phyloP scores from a whole-genome alignment of 2,797 vertebrate genomes.

The Pachyuromys duprasi region DNA sequence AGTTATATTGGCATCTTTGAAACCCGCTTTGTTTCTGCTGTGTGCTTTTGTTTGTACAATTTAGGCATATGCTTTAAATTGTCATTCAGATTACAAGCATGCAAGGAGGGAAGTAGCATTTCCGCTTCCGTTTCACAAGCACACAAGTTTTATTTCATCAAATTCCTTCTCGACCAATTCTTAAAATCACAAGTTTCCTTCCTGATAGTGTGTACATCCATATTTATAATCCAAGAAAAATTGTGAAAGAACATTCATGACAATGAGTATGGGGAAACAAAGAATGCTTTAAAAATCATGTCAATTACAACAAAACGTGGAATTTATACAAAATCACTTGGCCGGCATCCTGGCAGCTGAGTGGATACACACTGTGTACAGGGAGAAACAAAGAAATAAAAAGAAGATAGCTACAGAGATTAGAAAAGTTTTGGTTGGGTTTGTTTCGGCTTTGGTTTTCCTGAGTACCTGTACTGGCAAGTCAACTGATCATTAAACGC shows the following conservation, averaged over 20 bases:
- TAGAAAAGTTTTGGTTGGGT: slow-evolving; percentile 43
- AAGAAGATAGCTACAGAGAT: background rate
- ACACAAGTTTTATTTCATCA: slow-evolving; percentile 32
- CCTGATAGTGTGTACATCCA: background rate
- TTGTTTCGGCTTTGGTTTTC: slow-evolving; percentile 26
- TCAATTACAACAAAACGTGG: background rate
- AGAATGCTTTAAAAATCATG: slow-evolving; percentile 12
- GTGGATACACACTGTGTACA: slow-evolving; percentile 14
- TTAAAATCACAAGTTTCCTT: slow-evolving; percentile 61
- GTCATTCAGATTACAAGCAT: slow-evolving; percentile 68
- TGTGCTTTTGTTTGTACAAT: slow-evolving; percentile 78
- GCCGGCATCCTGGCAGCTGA: slow-evolving; percentile 35
- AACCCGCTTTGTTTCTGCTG: slow-evolving; percentile 78
- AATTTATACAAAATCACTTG: slow-evolving; percentile 61
- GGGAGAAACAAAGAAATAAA: slow-evolving; percentile 36
- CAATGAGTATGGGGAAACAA: slow-evolving; percentile 27
- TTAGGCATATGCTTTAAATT: slow-evolving; percentile 77
- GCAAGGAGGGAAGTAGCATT: slow-evolving; percentile 51
- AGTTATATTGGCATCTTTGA: slow-evolving; percentile 78
- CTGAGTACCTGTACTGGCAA: slow-evolving; percentile 59
- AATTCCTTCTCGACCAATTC: background rate
- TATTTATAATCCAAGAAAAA: slow-evolving; percentile 33
- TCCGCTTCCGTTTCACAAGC: slow-evolving; percentile 37
- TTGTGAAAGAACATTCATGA: background rate
- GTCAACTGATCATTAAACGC: slow-evolving; percentile 62